Percentiles rank a stretch among this genome's conserved stretches.
These are phyloP conservation scores for Burhinus bistriatus DNA, from an alignment of 2,113 vertebrate genomes.

Conservation along the genomic window DNA sequence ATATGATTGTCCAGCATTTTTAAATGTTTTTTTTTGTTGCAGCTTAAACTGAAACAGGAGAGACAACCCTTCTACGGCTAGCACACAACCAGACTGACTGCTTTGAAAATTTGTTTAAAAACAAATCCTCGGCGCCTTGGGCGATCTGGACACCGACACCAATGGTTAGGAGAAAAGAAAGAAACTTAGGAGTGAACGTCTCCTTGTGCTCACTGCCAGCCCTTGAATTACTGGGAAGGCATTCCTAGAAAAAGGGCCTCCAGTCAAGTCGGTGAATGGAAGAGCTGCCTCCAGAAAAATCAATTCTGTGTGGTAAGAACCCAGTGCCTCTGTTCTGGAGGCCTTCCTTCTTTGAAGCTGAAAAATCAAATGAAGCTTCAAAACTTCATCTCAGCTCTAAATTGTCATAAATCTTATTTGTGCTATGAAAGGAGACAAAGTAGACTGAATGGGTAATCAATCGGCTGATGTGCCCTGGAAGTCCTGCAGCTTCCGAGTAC, in stretches of 20 bases:
- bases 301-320: conserved; percentile 30
- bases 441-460: conserved; percentile 6
- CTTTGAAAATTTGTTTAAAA: conserved; percentile 16
- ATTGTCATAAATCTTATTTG: conserved; percentile 54
- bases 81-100: neutral
- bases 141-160: conserved; percentile 6
- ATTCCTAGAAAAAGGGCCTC: conserved; percentile 37
- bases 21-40: neutral
- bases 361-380: conserved; percentile 65
- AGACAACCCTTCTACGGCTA: neutral
- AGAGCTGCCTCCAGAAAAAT: conserved; percentile 53
- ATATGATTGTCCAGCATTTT: neutral
- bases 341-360: neutral
- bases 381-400: conserved; percentile 54
- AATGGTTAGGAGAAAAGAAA: neutral
- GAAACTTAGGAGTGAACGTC: neutral
- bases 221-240: conserved; percentile 16
- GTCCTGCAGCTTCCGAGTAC: neutral
- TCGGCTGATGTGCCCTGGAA: neutral
- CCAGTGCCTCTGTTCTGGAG: conserved; percentile 2
- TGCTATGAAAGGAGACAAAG: conserved; percentile 30
- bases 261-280: conserved; percentile 36
- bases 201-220: conserved; percentile 26
- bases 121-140: neutral
- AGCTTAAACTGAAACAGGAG: neutral